These are phyloP conservation scores for Agelaius phoeniceus DNA, from an alignment of 2,113 vertebrate species.

Conservation along the genomic window DNA sequence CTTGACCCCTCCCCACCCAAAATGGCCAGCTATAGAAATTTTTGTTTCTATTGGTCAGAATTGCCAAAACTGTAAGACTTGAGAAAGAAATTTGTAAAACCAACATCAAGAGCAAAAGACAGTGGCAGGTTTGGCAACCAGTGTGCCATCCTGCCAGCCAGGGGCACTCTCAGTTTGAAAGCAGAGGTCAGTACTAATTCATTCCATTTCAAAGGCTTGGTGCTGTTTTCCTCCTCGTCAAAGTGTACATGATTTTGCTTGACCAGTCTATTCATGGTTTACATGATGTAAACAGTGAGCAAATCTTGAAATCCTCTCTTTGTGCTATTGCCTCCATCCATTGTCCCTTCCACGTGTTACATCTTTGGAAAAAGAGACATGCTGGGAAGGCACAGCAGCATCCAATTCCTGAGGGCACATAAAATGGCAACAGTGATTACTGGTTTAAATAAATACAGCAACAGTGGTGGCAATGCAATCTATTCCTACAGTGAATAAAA, in stretches of 20 bases:
- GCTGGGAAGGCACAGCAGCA: not conserved
- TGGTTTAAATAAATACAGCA: slow-evolving; percentile 59
- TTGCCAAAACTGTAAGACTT: not conserved
- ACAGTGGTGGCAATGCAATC: slow-evolving; percentile 12
- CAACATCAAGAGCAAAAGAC: not conserved
- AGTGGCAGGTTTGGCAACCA: not conserved
- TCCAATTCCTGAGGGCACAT: not conserved
- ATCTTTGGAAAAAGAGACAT: not conserved
- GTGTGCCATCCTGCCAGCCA: not conserved
- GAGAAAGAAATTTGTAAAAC: not conserved
- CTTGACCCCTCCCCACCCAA: not conserved
- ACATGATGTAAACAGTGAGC: not conserved
- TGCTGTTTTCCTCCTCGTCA: not conserved
- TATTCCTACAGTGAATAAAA: slow-evolving; percentile 57
- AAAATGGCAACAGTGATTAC: slow-evolving; percentile 43
- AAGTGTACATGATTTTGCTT: not conserved
- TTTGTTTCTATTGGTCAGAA: not conserved
- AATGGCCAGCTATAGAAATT: not conserved
- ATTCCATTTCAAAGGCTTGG: not conserved
- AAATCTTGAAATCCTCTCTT: not conserved
- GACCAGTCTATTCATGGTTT: not conserved
- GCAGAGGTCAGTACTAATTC: not conserved
- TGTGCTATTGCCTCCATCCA: not conserved
- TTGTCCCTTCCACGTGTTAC: not conserved
- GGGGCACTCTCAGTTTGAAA: not conserved